Evolutionary conservation across 1,140 invertebrate species (phyloP).

Genomic region (Nixonia krombeini): DNA sequence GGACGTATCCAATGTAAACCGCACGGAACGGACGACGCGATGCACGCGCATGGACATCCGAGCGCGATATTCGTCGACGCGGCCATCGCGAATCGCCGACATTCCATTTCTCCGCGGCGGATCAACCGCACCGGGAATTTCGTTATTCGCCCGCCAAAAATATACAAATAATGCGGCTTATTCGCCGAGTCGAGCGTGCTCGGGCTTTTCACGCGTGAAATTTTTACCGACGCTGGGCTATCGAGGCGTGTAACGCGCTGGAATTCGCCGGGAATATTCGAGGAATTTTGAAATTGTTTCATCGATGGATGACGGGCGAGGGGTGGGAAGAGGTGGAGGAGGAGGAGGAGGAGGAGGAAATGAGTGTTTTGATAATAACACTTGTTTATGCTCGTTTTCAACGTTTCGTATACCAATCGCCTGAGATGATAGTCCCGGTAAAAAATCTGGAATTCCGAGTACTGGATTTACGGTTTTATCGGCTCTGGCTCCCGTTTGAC

Average conservation of each 20-base stretch:
- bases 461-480: constrained; percentile 3
- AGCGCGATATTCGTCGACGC: neutral
- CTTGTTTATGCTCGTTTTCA: too few species aligned
- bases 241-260: neutral
- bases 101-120: constrained; percentile 9
- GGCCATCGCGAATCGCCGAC: constrained; percentile 4
- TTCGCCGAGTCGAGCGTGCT: neutral
- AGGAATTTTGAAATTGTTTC: neutral
- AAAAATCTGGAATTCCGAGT: too few species aligned
- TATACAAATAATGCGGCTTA: constrained; percentile 20
- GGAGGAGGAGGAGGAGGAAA: too few species aligned
- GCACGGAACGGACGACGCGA: constrained; percentile 16
- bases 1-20: constrained; percentile 13
- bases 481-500: too few species aligned
- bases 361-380: too few species aligned
- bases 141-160: constrained; percentile 7
- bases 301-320: too few species aligned
- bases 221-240: neutral
- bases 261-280: neutral
- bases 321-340: too few species aligned
- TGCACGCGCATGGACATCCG: neutral
- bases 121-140: constrained; percentile 15
- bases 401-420: too few species aligned
- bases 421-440: too few species aligned
- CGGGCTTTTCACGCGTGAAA: neutral